Conservation (phyloP, 1,140 invertebrate genomes). For the Leptopilina clavipes region DNA sequence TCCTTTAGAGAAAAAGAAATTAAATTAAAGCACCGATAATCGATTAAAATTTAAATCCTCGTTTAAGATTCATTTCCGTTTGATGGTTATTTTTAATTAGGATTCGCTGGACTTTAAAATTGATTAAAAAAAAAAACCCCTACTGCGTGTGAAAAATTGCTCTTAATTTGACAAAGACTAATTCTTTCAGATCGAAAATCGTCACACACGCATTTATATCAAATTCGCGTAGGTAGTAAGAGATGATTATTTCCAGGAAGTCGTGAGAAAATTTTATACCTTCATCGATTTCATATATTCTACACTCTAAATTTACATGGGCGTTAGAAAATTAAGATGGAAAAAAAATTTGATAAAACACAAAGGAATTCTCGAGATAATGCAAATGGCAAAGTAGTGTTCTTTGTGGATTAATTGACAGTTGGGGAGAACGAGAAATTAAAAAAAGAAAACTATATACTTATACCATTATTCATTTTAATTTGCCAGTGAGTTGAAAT, state of each 20-base stretch:
- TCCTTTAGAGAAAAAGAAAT: not conserved
- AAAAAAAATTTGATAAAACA: conserved; percentile 20
- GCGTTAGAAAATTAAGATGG: not conserved
- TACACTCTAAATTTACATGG: not conserved
- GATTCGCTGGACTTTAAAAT: too few species aligned
- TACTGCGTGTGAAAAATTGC: too few species aligned
- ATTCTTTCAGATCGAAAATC: conserved; percentile 59
- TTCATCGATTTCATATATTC: conserved; percentile 18
- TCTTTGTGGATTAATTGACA: not conserved
- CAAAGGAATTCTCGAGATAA: not conserved
- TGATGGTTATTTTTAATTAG: too few species aligned
- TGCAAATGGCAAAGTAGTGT: conserved; percentile 4
- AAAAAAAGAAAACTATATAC: not conserved
- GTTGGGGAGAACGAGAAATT: not conserved
- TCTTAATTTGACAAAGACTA: conserved; percentile 54
- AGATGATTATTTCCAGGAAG: conserved; percentile 58
- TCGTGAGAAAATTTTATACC: conserved; percentile 49
- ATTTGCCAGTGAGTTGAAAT: not conserved
- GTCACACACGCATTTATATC: conserved; percentile 44
- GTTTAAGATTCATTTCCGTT: conserved; percentile 13
- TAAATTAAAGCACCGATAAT: conserved; percentile 11
- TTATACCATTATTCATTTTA: not conserved
- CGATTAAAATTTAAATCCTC: conserved; percentile 35
- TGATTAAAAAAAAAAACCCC: too few species aligned
- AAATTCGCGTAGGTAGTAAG: conserved; percentile 50